Base-by-base conservation (phyloP, 2,113 vertebrate species). In the Notarius quadriscutis region DNA sequence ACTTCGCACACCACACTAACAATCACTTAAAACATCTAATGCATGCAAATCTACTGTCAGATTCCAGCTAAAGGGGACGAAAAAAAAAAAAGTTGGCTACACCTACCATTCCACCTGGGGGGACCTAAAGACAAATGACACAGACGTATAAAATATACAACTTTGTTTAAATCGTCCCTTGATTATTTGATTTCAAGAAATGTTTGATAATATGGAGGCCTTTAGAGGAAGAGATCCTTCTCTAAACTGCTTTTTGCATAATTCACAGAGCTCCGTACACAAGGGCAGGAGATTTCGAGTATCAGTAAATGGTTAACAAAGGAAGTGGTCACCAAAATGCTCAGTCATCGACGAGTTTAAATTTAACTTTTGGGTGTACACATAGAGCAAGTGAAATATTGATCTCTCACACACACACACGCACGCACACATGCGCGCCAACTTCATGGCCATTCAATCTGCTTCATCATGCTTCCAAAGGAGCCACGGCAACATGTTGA, bases 71-170 rank as follows among this genome's bases (percentile, higher is more conserved):
- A 22, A 71, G 72, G 57, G 50, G 75, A 57, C 67, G n/a, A 77
- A 71, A 87, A 74, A 65, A n/a, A 65, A n/a, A 20, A 50, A 69
- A 27, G 17, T 30, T 57, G 50, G 20, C 58, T n/a, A 48, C 79
- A 89, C 95, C 91, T 95, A 96, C 94, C 94, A 1, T 82, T 94
- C 94, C 95, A 95, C 58, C 84, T 89, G 0, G 93, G 92, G 53
- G 95, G 93, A 94, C 94, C 95, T 96, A 92, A 93, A 94, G 86
- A 77, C 30, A 81, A 91, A 50, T 41, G 77, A 90, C 84, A 91
- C 51, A 75, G 7, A 88, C 2, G 10, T 72, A 83, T 81, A 71
- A 88, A 84, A 86, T 30, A 48, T 2, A 80, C 27, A 50, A 50
- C 34, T 67, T 80, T 41, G 50, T n/a, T 65, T 58, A 18, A 71